Evolutionary conservation across 1,140 invertebrate genomes (phyloP).

Genomic region (Grapholita molesta): DNA sequence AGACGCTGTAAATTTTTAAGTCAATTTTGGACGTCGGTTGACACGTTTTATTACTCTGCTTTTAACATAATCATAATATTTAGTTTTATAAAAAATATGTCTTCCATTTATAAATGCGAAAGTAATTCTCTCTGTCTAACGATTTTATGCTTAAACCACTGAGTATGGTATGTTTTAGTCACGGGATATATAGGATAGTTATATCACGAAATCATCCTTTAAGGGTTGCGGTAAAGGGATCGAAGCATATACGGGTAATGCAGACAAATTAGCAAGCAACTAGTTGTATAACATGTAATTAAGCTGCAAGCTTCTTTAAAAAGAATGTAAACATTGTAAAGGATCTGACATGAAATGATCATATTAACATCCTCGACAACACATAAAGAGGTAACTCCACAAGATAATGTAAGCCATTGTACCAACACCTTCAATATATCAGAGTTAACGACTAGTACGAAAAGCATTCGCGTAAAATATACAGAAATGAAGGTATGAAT

Average conservation of each 20-base stretch:
- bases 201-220: too few species aligned
- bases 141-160: too few species aligned
- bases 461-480: conserved; percentile 12
- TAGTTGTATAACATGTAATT: too few species aligned
- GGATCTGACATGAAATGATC: neutral
- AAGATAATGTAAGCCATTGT: neutral
- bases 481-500: conserved; percentile 36
- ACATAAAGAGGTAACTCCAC: neutral
- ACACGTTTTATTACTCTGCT: neutral
- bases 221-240: too few species aligned
- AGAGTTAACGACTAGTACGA: neutral
- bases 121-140: too few species aligned
- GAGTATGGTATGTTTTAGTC: too few species aligned
- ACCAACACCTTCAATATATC: conserved; percentile 3
- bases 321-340: neutral
- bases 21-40: neutral
- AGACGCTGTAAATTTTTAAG: neutral
- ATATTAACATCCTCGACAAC: neutral
- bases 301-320: too few species aligned
- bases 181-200: too few species aligned
- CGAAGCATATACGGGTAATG: too few species aligned
- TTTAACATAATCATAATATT: neutral
- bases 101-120: neutral
- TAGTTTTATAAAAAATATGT: neutral
- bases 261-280: too few species aligned